phyloP scores from a whole-genome alignment of 2,113 vertebrate species.

The Alethe diademata region DNA sequence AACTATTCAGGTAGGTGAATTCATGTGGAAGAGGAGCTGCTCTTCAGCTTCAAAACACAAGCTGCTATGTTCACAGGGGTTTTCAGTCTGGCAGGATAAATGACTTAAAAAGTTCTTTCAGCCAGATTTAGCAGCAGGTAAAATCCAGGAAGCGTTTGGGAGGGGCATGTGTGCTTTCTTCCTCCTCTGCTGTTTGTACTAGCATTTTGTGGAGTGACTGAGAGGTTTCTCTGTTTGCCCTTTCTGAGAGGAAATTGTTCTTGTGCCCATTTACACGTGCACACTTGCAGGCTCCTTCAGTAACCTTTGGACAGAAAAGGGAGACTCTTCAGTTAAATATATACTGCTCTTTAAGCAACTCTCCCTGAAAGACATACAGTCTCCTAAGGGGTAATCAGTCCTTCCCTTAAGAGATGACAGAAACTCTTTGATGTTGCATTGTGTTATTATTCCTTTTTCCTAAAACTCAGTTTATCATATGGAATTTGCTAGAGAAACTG shows the following conservation, averaged over 20 bases:
- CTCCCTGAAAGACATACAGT: background rate
- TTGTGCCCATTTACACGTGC: rapidly evolving
- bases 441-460: background rate
- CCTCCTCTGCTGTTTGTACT: background rate
- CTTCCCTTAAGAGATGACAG: background rate
- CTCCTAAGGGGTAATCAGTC: background rate
- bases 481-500: background rate
- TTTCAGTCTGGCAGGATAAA: background rate
- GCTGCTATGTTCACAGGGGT: background rate
- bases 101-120: background rate
- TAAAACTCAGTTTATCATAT: background rate
- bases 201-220: background rate
- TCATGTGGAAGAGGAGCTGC: background rate
- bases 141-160: background rate
- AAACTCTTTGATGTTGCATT: background rate
- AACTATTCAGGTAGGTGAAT: background rate
- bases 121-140: background rate
- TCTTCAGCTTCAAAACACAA: background rate
- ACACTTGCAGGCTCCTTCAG: background rate
- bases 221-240: background rate
- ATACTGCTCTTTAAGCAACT: background rate
- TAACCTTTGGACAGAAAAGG: background rate
- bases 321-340: background rate
- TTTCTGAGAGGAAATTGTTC: background rate
- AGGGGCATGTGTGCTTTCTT: background rate